Percentiles rank a stretch among this genome's conserved stretches.
phyloP scores from a whole-genome alignment of 2,113 vertebrate genomes.

The Climacteris rufus region DNA sequence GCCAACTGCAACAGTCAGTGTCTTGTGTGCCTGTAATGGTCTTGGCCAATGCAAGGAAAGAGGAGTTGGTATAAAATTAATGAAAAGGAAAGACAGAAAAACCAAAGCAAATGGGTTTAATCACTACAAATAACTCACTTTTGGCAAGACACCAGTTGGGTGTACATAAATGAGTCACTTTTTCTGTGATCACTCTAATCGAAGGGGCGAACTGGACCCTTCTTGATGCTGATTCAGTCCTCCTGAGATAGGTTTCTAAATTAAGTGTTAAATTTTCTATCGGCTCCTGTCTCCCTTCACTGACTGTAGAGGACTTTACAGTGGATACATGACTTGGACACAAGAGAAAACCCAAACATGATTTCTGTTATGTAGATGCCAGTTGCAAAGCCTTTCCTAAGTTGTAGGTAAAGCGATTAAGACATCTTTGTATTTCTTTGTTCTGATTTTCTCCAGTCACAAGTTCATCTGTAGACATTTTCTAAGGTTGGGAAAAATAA shows the following conservation, averaged over 20 bases:
- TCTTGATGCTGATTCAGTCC: neutral
- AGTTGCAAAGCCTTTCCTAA: neutral
- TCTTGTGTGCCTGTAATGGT: slow-evolving; percentile 47
- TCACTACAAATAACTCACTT: neutral
- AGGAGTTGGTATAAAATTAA: neutral
- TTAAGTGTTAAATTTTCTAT: neutral
- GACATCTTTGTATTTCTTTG: neutral
- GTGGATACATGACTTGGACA: neutral
- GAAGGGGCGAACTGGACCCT: neutral
- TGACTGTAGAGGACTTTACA: neutral
- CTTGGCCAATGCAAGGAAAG: slow-evolving; percentile 7
- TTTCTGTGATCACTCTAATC: neutral
- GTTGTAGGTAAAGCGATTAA: neutral
- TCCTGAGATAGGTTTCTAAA: slow-evolving; percentile 4
- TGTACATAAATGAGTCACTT: neutral
- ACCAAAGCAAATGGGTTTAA: neutral
- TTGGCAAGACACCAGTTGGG: neutral
- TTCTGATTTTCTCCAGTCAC: neutral
- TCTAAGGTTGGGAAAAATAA: neutral
- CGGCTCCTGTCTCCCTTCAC: neutral
- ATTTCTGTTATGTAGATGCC: neutral
- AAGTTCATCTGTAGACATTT: neutral
- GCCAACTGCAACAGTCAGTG: slow-evolving; percentile 59
- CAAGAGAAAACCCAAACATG: neutral
- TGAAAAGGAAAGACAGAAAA: neutral